Evolutionary conservation across 2,113 vertebrate genomes (phyloP).

Genomic region (Amblyopsis rosae): DNA sequence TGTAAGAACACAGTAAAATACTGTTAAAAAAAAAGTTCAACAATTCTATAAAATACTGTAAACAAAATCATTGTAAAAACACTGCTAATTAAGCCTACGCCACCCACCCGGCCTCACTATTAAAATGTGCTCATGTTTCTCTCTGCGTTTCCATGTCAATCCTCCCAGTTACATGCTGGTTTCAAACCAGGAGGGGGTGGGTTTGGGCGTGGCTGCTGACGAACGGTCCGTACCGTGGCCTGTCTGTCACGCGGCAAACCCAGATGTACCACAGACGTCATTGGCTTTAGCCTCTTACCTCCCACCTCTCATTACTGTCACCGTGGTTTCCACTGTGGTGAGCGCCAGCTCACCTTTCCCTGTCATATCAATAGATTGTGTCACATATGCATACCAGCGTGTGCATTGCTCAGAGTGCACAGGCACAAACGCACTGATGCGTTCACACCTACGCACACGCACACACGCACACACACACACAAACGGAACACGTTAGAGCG

Average conservation of each 20-base stretch:
- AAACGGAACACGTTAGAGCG: slow-evolving; percentile 25
- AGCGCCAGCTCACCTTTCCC: background rate
- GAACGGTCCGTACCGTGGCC: slow-evolving; percentile 47
- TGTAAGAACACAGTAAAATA: background rate
- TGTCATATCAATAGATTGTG: background rate
- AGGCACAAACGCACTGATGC: too few relatives aligned
- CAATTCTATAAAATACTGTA: too few relatives aligned
- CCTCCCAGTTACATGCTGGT: slow-evolving; percentile 1
- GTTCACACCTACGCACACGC: too few relatives aligned
- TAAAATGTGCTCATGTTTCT: too few relatives aligned
- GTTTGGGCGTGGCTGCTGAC: slow-evolving; percentile 37
- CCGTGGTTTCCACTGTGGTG: background rate
- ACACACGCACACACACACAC: slow-evolving; percentile 1
- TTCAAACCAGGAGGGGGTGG: slow-evolving; percentile 10
- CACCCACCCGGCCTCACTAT: too few relatives aligned
- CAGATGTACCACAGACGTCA: background rate
- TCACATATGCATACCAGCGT: too few relatives aligned
- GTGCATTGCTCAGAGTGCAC: too few relatives aligned
- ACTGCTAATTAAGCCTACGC: too few relatives aligned
- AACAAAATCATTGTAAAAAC: too few relatives aligned
- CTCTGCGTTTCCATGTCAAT: background rate
- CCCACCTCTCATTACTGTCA: too few relatives aligned
- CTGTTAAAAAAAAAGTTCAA: background rate
- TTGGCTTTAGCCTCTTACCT: too few relatives aligned
- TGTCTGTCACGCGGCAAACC: slow-evolving; percentile 31